Base-by-base conservation (phyloP, 2,113 vertebrate genomes). In the Erinaceus europaeus region DNA sequence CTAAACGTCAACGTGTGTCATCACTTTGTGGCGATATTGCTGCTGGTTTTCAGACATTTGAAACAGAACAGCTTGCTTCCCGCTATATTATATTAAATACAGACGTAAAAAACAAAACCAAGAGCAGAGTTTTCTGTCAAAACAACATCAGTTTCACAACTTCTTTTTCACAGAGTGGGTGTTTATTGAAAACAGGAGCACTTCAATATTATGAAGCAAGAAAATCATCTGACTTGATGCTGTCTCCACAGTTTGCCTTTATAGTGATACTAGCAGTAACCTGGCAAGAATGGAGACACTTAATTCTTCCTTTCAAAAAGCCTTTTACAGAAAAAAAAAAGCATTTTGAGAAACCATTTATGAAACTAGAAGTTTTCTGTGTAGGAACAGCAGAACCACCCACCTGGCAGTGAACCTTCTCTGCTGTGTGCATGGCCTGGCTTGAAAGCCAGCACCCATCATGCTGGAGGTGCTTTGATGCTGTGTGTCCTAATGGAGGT, bases 11-110 rank as follows among this genome's bases (percentile, higher is more conserved):
- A 84, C 65, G 84, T 53, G 65, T 93, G 93, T 91, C 94, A 85
- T 81, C 75, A 34, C 50, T 83, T 82, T 65, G 44, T 77, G 85
- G 90, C 91, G 92, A 65, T 76, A 3, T 44, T 68, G 82, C 77
- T 75, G 55, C 89, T 76, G 42, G 65, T 67, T 90, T 87, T 64
- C 52, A 84, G 88, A 80, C 18, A 77, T 68, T 95, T 85, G 79
- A 91, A 90, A 71, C 36, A 46, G 91, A 96, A 93, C 94, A 95
- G 94, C 93, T 95, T 96, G 93, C 86, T 92, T 91, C 69, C 88
- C 89, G 78, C 78, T 82, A 29, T 50, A 82, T 92, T 93, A 93
- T 89, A 92, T 94, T 94, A 94, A 94, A 95, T 90, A 96, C 91
- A 93, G 92, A 79, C 85, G 87, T 94, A 74, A 68, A 87, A 94